Conservation (phyloP, 2,113 vertebrate genomes). For the Thinocorus orbignyianus region DNA sequence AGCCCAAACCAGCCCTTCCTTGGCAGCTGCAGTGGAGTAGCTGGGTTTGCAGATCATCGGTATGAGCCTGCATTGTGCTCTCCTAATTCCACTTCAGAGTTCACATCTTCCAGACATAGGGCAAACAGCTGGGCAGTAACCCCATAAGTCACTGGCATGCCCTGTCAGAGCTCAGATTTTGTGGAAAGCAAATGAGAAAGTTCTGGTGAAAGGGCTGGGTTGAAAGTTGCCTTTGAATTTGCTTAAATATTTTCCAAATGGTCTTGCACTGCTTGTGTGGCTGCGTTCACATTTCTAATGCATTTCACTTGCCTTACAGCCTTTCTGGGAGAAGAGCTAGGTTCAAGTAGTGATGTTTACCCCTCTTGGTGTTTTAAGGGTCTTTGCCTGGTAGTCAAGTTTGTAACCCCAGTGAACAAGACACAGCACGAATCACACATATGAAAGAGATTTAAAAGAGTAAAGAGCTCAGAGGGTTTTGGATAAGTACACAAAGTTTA, state of each 20-base stretch:
- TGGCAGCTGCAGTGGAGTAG: neutral
- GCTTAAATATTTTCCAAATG: neutral
- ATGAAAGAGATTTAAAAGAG: conserved; percentile 61
- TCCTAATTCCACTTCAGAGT: neutral
- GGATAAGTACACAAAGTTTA: conserved; percentile 46
- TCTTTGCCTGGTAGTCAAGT: neutral
- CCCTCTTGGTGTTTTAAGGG: neutral
- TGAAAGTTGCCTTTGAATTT: neutral
- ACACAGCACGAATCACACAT: conserved; percentile 33
- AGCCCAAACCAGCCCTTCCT: neutral
- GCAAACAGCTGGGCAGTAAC: neutral
- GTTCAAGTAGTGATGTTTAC: neutral
- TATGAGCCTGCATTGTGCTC: neutral
- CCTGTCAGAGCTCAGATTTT: neutral
- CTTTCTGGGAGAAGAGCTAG: neutral
- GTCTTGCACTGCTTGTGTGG: neutral
- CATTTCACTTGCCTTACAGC: neutral
- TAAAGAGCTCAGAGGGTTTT: conserved; percentile 41
- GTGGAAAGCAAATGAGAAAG: neutral
- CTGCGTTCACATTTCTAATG: neutral
- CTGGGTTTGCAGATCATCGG: neutral
- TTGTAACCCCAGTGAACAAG: conserved; percentile 9
- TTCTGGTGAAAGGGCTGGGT: neutral
- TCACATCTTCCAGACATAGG: neutral
- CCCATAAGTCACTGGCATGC: neutral